Conservation (phyloP, 2,797 vertebrate genomes). For the Neopelma chrysocephalum region DNA sequence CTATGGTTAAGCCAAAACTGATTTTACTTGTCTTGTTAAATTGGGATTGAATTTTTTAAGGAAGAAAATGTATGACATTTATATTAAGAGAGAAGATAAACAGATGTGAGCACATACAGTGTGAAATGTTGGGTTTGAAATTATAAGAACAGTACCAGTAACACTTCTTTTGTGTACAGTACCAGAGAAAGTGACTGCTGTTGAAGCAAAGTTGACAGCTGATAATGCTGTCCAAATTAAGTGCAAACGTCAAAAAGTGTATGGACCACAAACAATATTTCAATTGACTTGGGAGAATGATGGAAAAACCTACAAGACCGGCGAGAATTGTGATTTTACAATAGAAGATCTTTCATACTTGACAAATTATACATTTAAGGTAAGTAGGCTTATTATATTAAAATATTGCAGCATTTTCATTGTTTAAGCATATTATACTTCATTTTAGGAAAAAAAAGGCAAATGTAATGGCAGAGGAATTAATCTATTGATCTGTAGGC, state of each 20-base stretch:
- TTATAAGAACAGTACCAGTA: not conserved
- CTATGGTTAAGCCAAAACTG: not conserved
- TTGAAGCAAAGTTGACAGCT: not conserved
- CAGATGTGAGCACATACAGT: not conserved
- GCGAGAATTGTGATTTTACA: not conserved
- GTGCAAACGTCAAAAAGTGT: rapidly evolving
- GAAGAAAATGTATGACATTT: not conserved
- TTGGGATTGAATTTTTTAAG: not conserved
- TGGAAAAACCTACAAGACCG: rapidly evolving
- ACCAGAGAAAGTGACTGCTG: rapidly evolving
- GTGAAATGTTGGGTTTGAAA: not conserved
- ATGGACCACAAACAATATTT: rapidly evolving
- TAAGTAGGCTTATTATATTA: not conserved
- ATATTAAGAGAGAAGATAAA: not conserved
- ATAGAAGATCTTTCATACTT: not conserved
- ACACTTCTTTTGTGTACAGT: conserved; percentile 13
- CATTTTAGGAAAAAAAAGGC: not conserved
- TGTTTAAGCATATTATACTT: not conserved
- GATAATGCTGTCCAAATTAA: conserved; percentile 16
- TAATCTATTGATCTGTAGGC: not conserved
- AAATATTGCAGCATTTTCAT: not conserved
- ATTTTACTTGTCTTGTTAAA: not conserved
- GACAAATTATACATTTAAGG: conserved; percentile 29
- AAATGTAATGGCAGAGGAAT: not conserved
- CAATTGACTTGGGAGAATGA: not conserved